phyloP scores from a whole-genome alignment of 2,888 invertebrate species.

The Dryococelus australis region DNA sequence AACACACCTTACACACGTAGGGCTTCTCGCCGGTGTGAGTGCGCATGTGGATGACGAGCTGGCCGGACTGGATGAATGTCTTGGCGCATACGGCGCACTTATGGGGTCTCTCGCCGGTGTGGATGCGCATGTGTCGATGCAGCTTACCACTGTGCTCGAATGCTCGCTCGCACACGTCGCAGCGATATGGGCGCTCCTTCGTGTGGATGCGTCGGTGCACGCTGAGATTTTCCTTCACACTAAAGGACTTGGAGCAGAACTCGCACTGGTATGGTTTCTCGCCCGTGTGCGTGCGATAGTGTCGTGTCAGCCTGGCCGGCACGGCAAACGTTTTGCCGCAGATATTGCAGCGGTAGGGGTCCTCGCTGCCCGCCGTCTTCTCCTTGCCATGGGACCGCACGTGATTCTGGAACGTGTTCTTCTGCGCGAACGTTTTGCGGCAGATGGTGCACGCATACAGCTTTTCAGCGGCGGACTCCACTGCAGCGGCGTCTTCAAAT shows the following conservation, averaged over 20 bases:
- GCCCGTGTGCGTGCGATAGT: constrained; percentile 89
- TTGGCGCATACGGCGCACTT: constrained; percentile 87
- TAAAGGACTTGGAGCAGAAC: constrained; percentile 91
- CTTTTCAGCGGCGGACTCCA: constrained; percentile 44
- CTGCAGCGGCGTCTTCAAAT: constrained; percentile 46
- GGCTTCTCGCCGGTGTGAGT: constrained; percentile 75
- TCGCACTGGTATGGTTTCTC: constrained; percentile 92
- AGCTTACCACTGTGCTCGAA: constrained; percentile 92
- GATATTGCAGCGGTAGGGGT: constrained; percentile 88
- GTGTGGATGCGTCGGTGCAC: constrained; percentile 89
- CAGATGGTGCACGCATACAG: constrained; percentile 72
- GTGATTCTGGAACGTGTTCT: constrained; percentile 77
- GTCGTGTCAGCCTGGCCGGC: constrained; percentile 83
- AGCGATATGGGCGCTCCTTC: constrained; percentile 90
- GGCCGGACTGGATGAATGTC: constrained; percentile 91
- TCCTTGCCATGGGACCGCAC: constrained; percentile 70
- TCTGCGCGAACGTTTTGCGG: constrained; percentile 76
- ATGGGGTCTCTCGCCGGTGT: constrained; percentile 89
- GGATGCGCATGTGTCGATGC: constrained; percentile 89
- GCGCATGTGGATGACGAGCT: constrained; percentile 88
- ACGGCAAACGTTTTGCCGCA: constrained; percentile 92
- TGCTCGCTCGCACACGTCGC: constrained; percentile 85
- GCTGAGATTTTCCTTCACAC: constrained; percentile 90
- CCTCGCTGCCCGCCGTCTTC: constrained; percentile 56
- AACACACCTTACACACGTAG: constrained; percentile 69